Evolutionary conservation across 2,888 invertebrate species (phyloP).

Genomic region (Drosophila mulleri): DNA sequence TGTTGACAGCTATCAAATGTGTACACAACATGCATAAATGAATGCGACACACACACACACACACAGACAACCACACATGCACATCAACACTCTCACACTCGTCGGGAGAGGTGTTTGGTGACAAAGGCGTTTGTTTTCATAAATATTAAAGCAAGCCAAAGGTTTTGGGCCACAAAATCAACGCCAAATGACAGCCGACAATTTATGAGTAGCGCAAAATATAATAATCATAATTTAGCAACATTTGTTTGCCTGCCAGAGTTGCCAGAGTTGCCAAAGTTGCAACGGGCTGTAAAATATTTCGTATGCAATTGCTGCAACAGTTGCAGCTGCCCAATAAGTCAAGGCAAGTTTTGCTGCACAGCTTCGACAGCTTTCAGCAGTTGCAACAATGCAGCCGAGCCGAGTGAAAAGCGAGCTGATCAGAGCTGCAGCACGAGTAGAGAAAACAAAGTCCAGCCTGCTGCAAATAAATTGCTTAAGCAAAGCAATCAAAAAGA

Average conservation of each 20-base stretch:
- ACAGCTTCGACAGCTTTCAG: conserved; percentile 28
- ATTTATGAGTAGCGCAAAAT: conserved; percentile 49
- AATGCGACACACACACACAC: conserved; percentile 51
- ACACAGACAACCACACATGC: conserved; percentile 11
- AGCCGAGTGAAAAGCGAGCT: background rate
- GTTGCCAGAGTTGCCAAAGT: conserved; percentile 25
- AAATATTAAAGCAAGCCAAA: conserved; percentile 68
- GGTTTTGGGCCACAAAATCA: conserved; percentile 47
- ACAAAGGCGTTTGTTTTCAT: conserved; percentile 65
- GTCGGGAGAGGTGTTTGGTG: conserved; percentile 19
- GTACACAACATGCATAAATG: conserved; percentile 73
- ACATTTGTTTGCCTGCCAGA: conserved; percentile 52
- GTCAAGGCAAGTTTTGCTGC: conserved; percentile 48
- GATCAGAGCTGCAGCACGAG: background rate
- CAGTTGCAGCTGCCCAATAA: conserved; percentile 50
- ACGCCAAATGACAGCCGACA: conserved; percentile 32
- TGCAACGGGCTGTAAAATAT: conserved; percentile 24
- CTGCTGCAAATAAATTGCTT: background rate
- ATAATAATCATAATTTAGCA: conserved; percentile 34
- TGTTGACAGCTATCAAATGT: conserved; percentile 76
- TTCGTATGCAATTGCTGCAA: conserved; percentile 42
- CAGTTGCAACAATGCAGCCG: background rate
- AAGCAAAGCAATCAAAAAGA: background rate
- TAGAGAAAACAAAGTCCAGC: background rate
- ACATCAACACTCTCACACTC: background rate